phyloP scores from a whole-genome alignment of 2,888 invertebrate genomes.

The Anticlea derivata region DNA sequence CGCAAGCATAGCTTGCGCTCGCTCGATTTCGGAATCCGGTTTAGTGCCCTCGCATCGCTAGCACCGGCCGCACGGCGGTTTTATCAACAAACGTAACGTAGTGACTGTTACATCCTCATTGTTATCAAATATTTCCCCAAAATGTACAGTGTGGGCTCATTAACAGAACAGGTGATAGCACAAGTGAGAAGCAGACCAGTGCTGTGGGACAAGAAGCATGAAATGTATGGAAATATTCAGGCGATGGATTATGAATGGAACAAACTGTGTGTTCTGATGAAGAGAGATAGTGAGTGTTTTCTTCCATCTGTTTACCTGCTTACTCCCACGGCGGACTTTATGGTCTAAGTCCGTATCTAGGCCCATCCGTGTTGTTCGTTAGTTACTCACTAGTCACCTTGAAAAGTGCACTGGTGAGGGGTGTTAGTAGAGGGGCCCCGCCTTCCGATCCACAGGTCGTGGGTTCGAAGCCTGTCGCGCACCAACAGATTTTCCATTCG shows the following conservation, averaged over 20 bases:
- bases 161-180: slow-evolving; percentile 32
- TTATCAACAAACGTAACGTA: too few relatives aligned
- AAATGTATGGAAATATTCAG: slow-evolving; percentile 31
- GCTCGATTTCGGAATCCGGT: neutral
- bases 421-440: too few relatives aligned
- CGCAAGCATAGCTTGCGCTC: slow-evolving; percentile 9
- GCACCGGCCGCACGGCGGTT: slow-evolving; percentile 6
- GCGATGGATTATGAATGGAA: slow-evolving; percentile 38
- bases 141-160: neutral
- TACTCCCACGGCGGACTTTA: too few relatives aligned
- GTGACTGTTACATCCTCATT: too few relatives aligned
- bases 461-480: too few relatives aligned
- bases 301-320: too few relatives aligned
- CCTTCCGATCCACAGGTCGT: too few relatives aligned
- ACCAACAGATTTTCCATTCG: too few relatives aligned
- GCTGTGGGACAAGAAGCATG: slow-evolving; percentile 40
- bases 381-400: too few relatives aligned
- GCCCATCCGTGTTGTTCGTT: too few relatives aligned
- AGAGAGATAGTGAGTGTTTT: slow-evolving; percentile 37
- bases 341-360: too few relatives aligned
- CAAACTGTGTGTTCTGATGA: slow-evolving; percentile 21
- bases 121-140: neutral
- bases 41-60: slow-evolving; percentile 17
- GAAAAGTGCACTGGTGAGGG: too few relatives aligned
- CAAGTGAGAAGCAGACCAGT: slow-evolving; percentile 39